Base-by-base conservation (phyloP, 2,888 invertebrate genomes). In the Oxytorus armatus region DNA sequence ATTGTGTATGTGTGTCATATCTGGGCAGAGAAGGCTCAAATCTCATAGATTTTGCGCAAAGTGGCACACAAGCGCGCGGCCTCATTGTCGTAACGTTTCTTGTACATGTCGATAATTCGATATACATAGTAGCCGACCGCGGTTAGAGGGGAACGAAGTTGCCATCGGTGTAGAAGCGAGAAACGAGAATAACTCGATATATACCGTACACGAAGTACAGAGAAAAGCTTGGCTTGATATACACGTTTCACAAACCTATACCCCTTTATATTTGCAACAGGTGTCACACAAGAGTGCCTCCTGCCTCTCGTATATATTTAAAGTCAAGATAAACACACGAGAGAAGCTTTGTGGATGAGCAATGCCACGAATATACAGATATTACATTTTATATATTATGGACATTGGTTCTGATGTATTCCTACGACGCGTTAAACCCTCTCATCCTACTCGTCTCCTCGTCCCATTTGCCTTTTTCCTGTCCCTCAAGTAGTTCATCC, bases 61-160 rank as follows among this genome's bases (percentile, higher is more conserved):
- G 76, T 80, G 80, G 80, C 80, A 82, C 72, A 57, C 53, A 69
- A 70, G n/a, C n/a, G n/a, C n/a, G n/a, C n/a, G n/a, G 75, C 70
- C 69, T 72, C 79, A 76, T 79, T 79, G 76, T 79, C 70, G 77
- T 79, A n/a, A n/a, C 79, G 70, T 73, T 73, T 81, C 78, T 70
- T 63, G 66, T 78, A 21, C 57, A 84, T 75, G 84, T 83, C 84
- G 80, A 84, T 84, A 84, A 84, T 79, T 84, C 80, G 80, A 84
- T 84, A 82, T 72, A 70, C 81, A 77, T 76, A 53, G 75, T 47
- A 39, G 49, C 72, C 42, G n/a, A n/a, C 53, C 42, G 2, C 59
- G 36, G 33, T 16, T 25, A 55, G 11, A 57, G 36, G 42, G 42
- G 61, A 61, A 36, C 55, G 14, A 39, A 57, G 69, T 72, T n/a